Base-by-base conservation (phyloP, 2,888 invertebrate genomes). In the Acleris emargana region DNA sequence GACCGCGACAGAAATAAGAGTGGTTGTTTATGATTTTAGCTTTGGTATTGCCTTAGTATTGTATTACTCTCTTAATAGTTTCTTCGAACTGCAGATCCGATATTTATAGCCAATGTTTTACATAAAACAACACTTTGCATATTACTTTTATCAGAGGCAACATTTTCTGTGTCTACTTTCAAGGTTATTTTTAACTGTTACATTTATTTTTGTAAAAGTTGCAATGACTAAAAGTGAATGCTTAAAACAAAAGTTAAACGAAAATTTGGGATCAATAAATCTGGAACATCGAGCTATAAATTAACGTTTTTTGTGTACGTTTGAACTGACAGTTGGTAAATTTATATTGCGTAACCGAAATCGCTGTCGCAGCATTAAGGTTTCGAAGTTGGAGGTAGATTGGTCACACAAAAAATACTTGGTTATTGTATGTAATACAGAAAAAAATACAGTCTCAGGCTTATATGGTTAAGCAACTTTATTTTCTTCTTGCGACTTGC, bases 1-100 rank as follows among this genome's bases (percentile, higher is more conserved):
- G 52, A 28, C 55, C 57, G 32, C 57, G 57, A 18, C 62, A 62
- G 55, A 62, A 62, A 52, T 52, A 18, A 54, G 52, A 63, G 32
- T 20, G 28, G 32, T 57, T 63, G 57, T 63, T 63, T 63, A 63
- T 58, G 57, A 63, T 45, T 51, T 52, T 32, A 57, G 57, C 57
- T 57, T 43, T 28, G 57, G 18, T 45, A 57, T 63, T 45, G 43
- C 43, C 32, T 17, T n/a, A 25, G 18, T 22, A 54, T 32, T 47
- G 53, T 38, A 43, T 54, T 55, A 49, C 45, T 58, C 32, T 63
- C 54, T 54, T 54, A 22, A 42, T 42, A 18, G 42, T 42, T 38
- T 54, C 54, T 54, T 1, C 42, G 54, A 22, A 22, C 54, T 54
- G 16, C 18, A 54, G n/a, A 54, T 42, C 38, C 20, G 20, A 54